Evolutionary conservation across 2,888 invertebrate genomes (phyloP), one percentile per base, ranked within the genome.

Genomic region (Nemotelus pantherinus): DNA sequence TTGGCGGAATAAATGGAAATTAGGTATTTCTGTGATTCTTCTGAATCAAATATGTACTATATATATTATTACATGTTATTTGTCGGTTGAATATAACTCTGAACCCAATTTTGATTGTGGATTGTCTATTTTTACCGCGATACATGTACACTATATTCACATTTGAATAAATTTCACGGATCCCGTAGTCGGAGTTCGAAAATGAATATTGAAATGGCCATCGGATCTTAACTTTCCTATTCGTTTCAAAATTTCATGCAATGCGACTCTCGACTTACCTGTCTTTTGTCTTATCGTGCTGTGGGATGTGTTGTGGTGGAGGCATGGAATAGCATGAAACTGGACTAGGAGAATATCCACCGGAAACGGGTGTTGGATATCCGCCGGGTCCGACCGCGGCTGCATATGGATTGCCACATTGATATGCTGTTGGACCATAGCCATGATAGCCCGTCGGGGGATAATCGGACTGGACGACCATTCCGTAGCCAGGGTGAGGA

Each of bases 311-410:
- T 85, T 94, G 94, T 55, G 95, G 95, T 78, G 94, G 94, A 79
- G 95, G 95, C 95, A 95, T 95, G 84, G 94, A 94, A 88, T 95
- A 95, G 84, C 95, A 95, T 68, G 93, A 91, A 75, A 89, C 89
- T 80, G 88, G 86, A 82, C 89, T 88, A 75, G 93, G 93, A 75
- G 93, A 92, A 87, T 93, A 93, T 79, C 90, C 90, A 79, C 89
- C 89, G 76, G 93, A 92, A 67, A 92, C 92, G 72, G 93, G 92
- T 83, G 92, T 92, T 67, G 92, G 92, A 88, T 93, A 93, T 82
- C 88, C 88, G 82, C 88, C 87, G 77, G 88, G 87, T 77, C 87
- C 84, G 81, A 88, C 85, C 80, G 88, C 86, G 79, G 88, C 85
- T 79, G 86, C 87, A 83, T 87, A 87, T 77, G 88, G 87, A 84